Conservation (phyloP, 2,888 invertebrate species). For the Drosophila pegasa region DNA sequence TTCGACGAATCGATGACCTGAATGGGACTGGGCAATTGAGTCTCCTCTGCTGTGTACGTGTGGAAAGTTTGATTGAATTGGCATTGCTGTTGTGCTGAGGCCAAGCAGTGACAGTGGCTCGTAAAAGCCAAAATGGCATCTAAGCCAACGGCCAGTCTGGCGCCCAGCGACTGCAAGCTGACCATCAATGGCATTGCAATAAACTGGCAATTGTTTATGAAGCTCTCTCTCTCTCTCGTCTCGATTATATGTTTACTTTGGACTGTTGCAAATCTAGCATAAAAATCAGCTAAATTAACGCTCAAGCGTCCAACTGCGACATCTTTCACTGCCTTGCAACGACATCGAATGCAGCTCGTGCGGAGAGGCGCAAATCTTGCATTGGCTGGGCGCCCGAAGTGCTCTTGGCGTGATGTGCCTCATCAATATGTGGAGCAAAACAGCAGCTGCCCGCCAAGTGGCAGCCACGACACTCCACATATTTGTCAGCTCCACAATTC, state of each 20-base stretch:
- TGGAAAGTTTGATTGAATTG: slow-evolving; percentile 69
- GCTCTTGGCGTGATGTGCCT: slow-evolving; percentile 49
- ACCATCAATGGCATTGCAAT: slow-evolving; percentile 54
- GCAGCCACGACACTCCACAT: slow-evolving; percentile 48
- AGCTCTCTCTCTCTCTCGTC: slow-evolving; percentile 33
- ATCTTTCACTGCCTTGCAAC: slow-evolving; percentile 9
- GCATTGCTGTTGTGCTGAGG: slow-evolving; percentile 11
- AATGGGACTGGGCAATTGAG: slow-evolving; percentile 16
- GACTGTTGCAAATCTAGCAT: slow-evolving; percentile 55
- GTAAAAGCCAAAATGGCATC: slow-evolving; percentile 62
- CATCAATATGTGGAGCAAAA: slow-evolving; percentile 67
- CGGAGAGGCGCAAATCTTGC: slow-evolving; percentile 36
- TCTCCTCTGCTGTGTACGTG: slow-evolving; percentile 54
- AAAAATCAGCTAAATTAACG: slow-evolving; percentile 49
- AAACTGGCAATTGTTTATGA: slow-evolving; percentile 59
- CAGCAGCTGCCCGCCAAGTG: slow-evolving; percentile 8
- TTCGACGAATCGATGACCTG: slow-evolving; percentile 40
- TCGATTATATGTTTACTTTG: slow-evolving; percentile 57
- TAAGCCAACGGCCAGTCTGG: slow-evolving; percentile 45
- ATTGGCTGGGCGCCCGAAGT: slow-evolving; percentile 51
- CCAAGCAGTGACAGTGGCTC: slow-evolving; percentile 24
- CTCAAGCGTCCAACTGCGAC: background rate
- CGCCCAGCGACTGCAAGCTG: slow-evolving; percentile 39
- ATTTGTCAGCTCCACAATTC: slow-evolving; percentile 68
- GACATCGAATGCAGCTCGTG: slow-evolving; percentile 57